A percentile compares a stretch with the other conserved stretches of the same genome.
These are phyloP conservation scores for Leptonema lineaticorne DNA, from an alignment of 1,140 invertebrate genomes.

Conservation along the genomic window DNA sequence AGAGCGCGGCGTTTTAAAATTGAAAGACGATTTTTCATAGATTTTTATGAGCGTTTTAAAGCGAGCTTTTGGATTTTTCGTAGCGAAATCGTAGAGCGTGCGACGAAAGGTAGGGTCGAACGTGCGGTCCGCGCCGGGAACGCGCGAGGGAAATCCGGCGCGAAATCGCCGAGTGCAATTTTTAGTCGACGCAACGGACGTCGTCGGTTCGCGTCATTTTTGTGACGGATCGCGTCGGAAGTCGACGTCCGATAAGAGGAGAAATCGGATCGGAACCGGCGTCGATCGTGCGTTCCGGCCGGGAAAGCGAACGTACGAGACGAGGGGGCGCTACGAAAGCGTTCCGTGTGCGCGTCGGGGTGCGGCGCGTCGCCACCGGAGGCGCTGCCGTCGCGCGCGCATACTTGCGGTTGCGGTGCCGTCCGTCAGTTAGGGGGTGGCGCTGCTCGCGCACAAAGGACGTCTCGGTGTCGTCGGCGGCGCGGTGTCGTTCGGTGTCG, in stretches of 20 bases:
- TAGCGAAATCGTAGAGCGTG: too few relatives aligned
- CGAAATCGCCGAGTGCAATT: background rate
- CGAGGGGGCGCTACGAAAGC: too few relatives aligned
- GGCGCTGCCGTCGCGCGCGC: background rate
- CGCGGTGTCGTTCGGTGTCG: too few relatives aligned
- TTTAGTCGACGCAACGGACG: too few relatives aligned
- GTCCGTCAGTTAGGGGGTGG: background rate
- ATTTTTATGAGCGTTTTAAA: too few relatives aligned
- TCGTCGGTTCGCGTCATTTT: too few relatives aligned
- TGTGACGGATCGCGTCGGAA: background rate
- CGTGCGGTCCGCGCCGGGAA: background rate
- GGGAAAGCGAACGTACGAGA: background rate
- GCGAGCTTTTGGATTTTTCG: too few relatives aligned
- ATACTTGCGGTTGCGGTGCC: background rate
- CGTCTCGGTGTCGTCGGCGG: background rate
- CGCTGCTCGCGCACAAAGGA: constrained; percentile 11
- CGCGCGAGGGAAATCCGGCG: background rate
- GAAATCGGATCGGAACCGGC: background rate
- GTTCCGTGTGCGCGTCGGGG: background rate
- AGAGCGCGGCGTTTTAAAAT: too few relatives aligned
- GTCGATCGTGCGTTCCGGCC: background rate
- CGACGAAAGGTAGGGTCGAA: too few relatives aligned
- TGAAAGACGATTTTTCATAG: too few relatives aligned
- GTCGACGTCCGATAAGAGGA: background rate
- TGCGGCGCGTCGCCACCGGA: background rate